Evolutionary conservation across 2,113 vertebrate genomes (phyloP), one percentile per base, ranked within the genome.

Genomic region (Echinops telfairi): DNA sequence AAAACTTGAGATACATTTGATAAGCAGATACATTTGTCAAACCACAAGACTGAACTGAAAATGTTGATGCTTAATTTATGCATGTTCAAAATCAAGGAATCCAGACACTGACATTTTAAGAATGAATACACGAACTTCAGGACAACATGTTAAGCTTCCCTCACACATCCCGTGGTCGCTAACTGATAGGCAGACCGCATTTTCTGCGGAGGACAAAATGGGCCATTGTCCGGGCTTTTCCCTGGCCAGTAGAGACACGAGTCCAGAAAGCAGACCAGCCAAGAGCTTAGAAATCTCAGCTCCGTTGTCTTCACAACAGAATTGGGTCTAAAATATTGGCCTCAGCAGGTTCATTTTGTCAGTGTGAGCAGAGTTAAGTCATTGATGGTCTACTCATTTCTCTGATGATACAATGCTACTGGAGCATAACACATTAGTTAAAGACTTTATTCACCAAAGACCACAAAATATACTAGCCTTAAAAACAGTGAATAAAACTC

Each of bases 391-490:
- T 86, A 68, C 22, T 76, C 53, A 83, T 76, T 88, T n/a, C 31
- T 23, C 23, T 79, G 58, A 76, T 22, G 11, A 90, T 38, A 83
- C 5, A 95, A 47, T 47, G 33, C 70, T 64, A 83, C 11, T 79
- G 1, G 5, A 66, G 17, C 33, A 60, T 79, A 91, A 92, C 31
- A 53, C 0, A n/a, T 3, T 36, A 53, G 47, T 53, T 53, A 47
- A 25, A 79, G 47, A 77, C 20, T 93, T 81, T 78, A 86, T 75
- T 81, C 6, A 62, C 70, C 81, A 73, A 84, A 95, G 77, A 78
- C 70, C 7, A 79, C 27, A 25, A 81, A 86, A 87, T 40, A 29
- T 53, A 12, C 57, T 38, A 83, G 36, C 16, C 22, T 89, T 81
- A 83, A 90, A 89, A 94, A 88, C 66, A 84, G 0, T 40, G 27